These are phyloP conservation scores for Ctenomys sociabilis DNA, from an alignment of 2,113 vertebrate genomes.

Conservation along the genomic window DNA sequence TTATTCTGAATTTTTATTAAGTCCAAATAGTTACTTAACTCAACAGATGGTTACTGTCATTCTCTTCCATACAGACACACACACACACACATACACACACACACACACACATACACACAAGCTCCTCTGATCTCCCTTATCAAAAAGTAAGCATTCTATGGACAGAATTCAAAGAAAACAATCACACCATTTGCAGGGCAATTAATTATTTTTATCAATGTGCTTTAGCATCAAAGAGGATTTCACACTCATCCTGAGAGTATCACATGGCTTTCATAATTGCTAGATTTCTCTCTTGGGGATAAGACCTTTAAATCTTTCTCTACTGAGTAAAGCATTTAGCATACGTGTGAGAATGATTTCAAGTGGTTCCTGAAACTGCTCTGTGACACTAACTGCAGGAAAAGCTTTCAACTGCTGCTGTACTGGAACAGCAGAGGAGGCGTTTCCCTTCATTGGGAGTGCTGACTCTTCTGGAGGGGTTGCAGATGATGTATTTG, in stretches of 20 bases:
- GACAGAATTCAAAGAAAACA: slow-evolving; percentile 37
- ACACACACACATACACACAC: neutral
- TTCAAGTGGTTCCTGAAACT: slow-evolving; percentile 43
- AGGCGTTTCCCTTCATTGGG: neutral
- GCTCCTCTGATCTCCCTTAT: neutral
- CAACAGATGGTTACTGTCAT: slow-evolving; percentile 40
- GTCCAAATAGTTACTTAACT: slow-evolving; percentile 51
- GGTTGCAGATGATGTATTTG: neutral
- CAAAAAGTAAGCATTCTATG: slow-evolving; percentile 35
- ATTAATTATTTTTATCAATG: slow-evolving; percentile 44
- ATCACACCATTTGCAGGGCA: neutral
- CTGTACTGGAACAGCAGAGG: neutral
- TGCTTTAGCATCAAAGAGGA: slow-evolving; percentile 46
- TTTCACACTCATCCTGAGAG: slow-evolving; percentile 27
- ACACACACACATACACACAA: neutral
- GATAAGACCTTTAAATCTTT: slow-evolving; percentile 57
- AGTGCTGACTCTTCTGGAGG: neutral
- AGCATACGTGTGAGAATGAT: slow-evolving; percentile 46
- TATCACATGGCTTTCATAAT: neutral
- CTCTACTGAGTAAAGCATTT: slow-evolving; percentile 53
- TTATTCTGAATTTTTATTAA: slow-evolving; percentile 32
- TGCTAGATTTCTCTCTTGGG: slow-evolving; percentile 50
- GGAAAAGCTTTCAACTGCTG: slow-evolving; percentile 39
- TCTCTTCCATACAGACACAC: neutral
- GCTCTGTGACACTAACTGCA: neutral